phyloP scores from a whole-genome alignment of 2,888 invertebrate species.

The Synanthedon formicaeformis region DNA sequence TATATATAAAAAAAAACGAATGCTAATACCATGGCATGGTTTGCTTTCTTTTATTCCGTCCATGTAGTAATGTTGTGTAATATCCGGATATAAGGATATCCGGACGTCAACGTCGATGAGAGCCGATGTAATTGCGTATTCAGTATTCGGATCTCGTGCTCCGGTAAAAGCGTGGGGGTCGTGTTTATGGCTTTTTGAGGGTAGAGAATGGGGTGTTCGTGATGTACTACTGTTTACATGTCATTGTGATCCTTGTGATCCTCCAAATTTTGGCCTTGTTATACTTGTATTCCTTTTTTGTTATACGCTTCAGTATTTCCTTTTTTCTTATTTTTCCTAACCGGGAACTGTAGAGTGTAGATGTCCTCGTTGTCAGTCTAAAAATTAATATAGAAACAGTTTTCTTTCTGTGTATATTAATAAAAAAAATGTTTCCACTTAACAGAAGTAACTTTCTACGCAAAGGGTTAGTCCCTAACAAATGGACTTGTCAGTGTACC shows the following conservation, averaged over 20 bases:
- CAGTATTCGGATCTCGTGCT: neutral
- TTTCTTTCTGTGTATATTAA: too few relatives aligned
- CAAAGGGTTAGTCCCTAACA: slow-evolving; percentile 26
- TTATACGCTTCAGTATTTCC: too few relatives aligned
- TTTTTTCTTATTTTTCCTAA: too few relatives aligned
- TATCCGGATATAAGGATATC: neutral
- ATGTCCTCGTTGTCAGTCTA: too few relatives aligned
- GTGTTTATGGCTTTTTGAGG: neutral
- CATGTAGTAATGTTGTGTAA: neutral
- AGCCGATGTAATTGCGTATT: neutral
- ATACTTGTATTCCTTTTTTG: too few relatives aligned
- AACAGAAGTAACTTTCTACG: slow-evolving; percentile 5
- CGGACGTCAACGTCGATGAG: neutral
- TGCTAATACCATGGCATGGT: too few relatives aligned
- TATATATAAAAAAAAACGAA: too few relatives aligned
- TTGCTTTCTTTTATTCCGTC: too few relatives aligned
- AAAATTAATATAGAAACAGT: too few relatives aligned
- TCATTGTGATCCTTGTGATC: too few relatives aligned
- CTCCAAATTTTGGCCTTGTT: too few relatives aligned
- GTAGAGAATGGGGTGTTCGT: neutral
- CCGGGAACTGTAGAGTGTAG: too few relatives aligned
- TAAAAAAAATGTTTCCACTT: neutral
- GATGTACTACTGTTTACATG: neutral
- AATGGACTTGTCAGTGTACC: slow-evolving; percentile 40
- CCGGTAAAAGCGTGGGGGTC: neutral